phyloP scores from a whole-genome alignment of 2,797 vertebrate genomes.

The Aythya fuligula region DNA sequence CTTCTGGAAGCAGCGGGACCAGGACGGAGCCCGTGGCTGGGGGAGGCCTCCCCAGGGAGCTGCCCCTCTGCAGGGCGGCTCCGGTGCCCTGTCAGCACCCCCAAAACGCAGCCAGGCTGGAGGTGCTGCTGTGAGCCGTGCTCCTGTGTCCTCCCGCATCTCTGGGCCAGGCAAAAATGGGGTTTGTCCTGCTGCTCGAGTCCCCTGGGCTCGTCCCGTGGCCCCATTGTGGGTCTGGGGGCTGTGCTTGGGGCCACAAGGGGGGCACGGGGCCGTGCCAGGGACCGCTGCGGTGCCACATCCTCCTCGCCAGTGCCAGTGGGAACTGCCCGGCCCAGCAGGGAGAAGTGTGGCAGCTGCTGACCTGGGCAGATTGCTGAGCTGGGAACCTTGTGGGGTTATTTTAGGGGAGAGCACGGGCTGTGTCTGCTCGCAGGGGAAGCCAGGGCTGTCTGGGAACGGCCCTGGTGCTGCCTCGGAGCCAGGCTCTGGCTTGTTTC shows the following conservation, averaged over 20 bases:
- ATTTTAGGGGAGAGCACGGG: neutral
- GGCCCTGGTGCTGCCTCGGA: accelerated
- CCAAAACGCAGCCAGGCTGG: accelerated
- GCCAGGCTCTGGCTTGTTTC: accelerated
- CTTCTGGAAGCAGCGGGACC: accelerated
- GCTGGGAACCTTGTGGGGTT: neutral
- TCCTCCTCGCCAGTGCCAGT: accelerated
- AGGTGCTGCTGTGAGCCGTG: accelerated
- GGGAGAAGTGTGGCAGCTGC: neutral
- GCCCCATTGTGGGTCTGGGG: neutral
- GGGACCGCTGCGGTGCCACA: accelerated
- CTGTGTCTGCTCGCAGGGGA: neutral
- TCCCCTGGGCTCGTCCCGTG: neutral
- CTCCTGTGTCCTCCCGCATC: accelerated
- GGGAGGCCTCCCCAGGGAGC: neutral
- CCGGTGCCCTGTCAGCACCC: accelerated
- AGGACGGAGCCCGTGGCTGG: accelerated
- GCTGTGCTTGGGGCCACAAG: neutral
- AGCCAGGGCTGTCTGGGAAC: no score
- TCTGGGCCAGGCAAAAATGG: no score
- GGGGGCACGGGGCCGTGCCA: neutral
- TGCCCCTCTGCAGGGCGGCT: neutral
- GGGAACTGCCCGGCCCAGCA: neutral
- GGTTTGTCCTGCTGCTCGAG: neutral
- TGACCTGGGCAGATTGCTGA: neutral